These are phyloP conservation scores for Actenoides lindsayi DNA, from an alignment of 2,113 vertebrate species.

Conservation along the genomic window DNA sequence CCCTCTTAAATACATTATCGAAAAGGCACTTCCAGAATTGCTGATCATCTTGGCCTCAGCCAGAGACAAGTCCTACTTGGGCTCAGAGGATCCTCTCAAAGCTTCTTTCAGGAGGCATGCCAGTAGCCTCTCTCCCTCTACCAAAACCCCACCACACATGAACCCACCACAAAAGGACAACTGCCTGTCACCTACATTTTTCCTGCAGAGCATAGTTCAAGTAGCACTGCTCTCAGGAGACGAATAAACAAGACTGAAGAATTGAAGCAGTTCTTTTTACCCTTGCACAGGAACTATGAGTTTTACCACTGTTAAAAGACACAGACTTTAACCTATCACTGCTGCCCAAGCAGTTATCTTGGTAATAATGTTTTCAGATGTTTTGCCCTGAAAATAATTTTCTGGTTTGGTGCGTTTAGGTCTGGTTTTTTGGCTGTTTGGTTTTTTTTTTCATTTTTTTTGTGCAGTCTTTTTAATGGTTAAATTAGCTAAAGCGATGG, in stretches of 20 bases:
- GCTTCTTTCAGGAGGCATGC: background rate
- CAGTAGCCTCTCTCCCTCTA: background rate
- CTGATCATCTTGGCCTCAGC: no score
- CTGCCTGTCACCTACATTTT: background rate
- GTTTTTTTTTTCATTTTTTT: background rate
- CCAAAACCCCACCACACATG: background rate
- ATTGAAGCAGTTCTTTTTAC: background rate
- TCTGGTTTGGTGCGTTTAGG: background rate
- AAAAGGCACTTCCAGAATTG: no score
- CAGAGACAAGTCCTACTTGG: no score
- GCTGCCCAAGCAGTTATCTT: accelerated
- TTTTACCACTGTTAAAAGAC: background rate
- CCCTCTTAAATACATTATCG: no score
- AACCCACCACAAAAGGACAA: background rate
- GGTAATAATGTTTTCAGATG: background rate
- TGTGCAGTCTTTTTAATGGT: accelerated
- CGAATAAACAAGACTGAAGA: background rate
- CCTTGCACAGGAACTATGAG: background rate
- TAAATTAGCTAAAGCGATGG: background rate
- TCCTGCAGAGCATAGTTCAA: background rate
- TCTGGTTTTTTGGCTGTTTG: no score
- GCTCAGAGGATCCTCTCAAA: background rate
- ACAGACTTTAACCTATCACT: background rate
- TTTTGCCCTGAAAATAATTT: background rate
- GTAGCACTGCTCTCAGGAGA: background rate